These are phyloP conservation scores for Podocnemis expansa DNA, from an alignment of 2,113 vertebrate species.

Conservation along the genomic window DNA sequence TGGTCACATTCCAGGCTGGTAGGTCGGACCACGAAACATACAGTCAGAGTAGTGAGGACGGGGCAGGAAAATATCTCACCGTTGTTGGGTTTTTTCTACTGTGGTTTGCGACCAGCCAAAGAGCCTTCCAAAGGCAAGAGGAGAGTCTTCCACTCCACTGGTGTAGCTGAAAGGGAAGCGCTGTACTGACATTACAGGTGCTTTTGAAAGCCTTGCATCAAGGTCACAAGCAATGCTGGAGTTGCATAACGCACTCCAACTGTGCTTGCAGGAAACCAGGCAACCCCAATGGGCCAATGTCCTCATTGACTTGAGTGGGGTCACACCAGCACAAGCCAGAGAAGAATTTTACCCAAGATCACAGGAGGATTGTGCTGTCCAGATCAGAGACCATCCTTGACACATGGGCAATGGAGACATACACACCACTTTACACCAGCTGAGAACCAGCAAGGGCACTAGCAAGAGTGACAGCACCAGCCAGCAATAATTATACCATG, in stretches of 20 bases:
- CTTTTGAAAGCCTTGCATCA: neutral
- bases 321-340: neutral
- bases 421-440: neutral
- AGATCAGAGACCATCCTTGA: neutral
- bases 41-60: neutral
- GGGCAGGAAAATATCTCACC: neutral
- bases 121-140: neutral
- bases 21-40: neutral
- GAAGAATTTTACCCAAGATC: neutral
- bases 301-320: neutral
- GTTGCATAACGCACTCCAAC: too few relatives aligned
- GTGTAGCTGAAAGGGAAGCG: neutral
- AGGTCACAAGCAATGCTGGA: neutral
- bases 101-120: neutral
- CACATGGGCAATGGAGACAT: neutral
- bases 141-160: neutral
- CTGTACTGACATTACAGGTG: neutral
- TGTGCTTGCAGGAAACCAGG: too few relatives aligned
- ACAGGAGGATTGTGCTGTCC: neutral
- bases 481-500: neutral
- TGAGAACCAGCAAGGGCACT: neutral
- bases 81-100: neutral
- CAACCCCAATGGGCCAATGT: neutral
- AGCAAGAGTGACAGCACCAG: neutral
- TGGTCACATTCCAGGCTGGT: neutral